Conservation (phyloP, 92 coral and sea anemone species). For the Parazoanthus atlanticus region DNA sequence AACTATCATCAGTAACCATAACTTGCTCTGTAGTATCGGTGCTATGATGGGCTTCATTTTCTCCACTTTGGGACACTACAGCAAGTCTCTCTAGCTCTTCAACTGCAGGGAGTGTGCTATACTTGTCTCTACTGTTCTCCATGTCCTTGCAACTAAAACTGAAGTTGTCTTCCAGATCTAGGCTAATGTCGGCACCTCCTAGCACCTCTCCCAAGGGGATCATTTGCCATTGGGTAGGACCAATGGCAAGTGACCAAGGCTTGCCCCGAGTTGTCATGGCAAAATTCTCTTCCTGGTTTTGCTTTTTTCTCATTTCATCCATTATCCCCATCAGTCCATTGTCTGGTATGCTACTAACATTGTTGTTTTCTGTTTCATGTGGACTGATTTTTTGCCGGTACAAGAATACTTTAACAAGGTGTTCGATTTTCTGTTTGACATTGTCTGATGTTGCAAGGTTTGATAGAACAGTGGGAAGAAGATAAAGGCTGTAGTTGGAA, state of each 20-base stretch:
- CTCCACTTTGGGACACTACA: background rate
- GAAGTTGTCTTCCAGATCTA: slow-evolving; percentile 10
- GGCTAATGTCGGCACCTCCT: slow-evolving; percentile 29
- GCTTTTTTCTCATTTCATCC: background rate
- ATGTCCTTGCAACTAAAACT: background rate
- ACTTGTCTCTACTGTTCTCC: background rate
- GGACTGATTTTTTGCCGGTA: background rate
- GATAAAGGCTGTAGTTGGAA: slow-evolving; percentile 16
- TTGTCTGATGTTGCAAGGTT: slow-evolving; percentile 40
- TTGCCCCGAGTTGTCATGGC: background rate
- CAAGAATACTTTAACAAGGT: slow-evolving; percentile 38
- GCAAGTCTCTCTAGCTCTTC: background rate
- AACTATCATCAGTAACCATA: slow-evolving; percentile 1
- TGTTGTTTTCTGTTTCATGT: slow-evolving; percentile 5
- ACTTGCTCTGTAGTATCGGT: background rate
- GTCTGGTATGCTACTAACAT: background rate
- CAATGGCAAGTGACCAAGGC: slow-evolving; percentile 58
- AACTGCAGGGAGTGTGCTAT: background rate
- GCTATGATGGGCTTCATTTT: background rate
- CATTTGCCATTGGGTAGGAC: slow-evolving; percentile 65
- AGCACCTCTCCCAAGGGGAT: slow-evolving; percentile 78
- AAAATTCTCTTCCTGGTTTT: background rate
- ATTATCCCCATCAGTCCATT: background rate
- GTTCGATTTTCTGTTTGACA: slow-evolving; percentile 54
- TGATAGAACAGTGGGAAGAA: slow-evolving; percentile 60